Evolutionary conservation across 2,797 vertebrate species (phyloP).

Genomic region (Cirrhinus molitorella): DNA sequence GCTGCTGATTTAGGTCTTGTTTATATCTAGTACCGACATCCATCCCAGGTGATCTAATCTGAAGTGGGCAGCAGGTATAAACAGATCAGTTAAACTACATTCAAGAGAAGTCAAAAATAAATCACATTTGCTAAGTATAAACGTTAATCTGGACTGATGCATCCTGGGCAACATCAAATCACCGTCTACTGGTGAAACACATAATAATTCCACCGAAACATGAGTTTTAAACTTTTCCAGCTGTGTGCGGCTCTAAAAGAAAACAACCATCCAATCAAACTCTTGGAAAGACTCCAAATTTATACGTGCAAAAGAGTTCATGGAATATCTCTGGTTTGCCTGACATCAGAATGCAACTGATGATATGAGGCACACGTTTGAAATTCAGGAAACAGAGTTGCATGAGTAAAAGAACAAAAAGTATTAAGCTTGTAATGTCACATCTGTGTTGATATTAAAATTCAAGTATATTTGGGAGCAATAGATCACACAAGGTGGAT

Average conservation of each 20-base stretch:
- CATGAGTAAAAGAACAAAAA: not conserved
- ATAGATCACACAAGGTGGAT: not conserved
- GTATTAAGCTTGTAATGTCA: not conserved
- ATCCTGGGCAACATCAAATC: slow-evolving; percentile 23
- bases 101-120: not conserved
- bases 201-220: slow-evolving; percentile 21
- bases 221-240: slow-evolving; percentile 38
- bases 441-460: not conserved
- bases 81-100: slow-evolving; percentile 1
- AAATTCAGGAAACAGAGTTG: not conserved
- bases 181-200: slow-evolving; percentile 24
- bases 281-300: slow-evolving; percentile 65
- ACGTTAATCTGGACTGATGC: slow-evolving; percentile 17
- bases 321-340: not conserved
- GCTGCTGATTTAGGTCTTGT: not conserved
- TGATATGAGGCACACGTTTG: not conserved
- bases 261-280: slow-evolving; percentile 47
- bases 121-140: not conserved
- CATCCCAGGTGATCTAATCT: not conserved
- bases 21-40: slow-evolving; percentile 21
- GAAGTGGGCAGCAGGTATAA: slow-evolving; percentile 2
- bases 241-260: slow-evolving; percentile 24
- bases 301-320: slow-evolving; percentile 44
- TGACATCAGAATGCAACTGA: not conserved
- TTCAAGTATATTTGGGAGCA: not conserved